phyloP scores from a whole-genome alignment of 37 sponge, comb jelly and placozoan species.

The Haliclona indistincta region DNA sequence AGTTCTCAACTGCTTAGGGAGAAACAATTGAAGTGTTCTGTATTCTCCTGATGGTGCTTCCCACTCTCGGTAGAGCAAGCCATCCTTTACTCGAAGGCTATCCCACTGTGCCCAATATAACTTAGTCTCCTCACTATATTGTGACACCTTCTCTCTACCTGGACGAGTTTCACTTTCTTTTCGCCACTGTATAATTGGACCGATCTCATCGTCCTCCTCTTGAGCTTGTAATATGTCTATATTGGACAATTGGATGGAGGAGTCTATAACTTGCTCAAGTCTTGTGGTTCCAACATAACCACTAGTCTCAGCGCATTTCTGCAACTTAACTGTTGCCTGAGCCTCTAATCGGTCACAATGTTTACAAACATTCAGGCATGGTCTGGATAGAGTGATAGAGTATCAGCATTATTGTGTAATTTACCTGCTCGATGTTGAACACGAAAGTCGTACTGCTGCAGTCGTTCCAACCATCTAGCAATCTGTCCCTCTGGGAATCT shows the following conservation, averaged over 20 bases:
- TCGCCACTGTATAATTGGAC: constrained; percentile 14
- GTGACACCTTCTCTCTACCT: constrained; percentile 7
- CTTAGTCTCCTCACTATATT: constrained; percentile 4
- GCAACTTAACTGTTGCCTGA: neutral
- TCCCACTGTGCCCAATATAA: constrained; percentile 15
- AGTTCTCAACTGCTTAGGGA: constrained; percentile 3
- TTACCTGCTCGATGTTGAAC: neutral
- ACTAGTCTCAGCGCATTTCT: neutral
- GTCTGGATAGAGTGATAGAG: constrained; percentile 24
- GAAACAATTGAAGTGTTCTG: constrained; percentile 4
- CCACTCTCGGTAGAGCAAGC: constrained; percentile 25
- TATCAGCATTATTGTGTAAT: constrained; percentile 37
- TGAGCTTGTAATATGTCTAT: constrained; percentile 3
- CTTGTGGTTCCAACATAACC: neutral
- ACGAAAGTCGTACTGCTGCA: constrained; percentile 13
- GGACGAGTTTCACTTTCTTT: neutral
- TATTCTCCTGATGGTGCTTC: neutral
- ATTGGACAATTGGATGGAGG: neutral
- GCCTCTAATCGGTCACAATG: constrained; percentile 21
- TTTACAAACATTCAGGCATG: constrained; percentile 1
- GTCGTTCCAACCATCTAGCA: constrained; percentile 8
- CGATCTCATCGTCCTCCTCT: neutral
- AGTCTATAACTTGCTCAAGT: too few relatives aligned
- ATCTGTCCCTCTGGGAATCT: constrained; percentile 35
- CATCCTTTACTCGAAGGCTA: neutral